Base-by-base conservation (phyloP, 1,140 invertebrate genomes). In the Drosophila hydei region DNA sequence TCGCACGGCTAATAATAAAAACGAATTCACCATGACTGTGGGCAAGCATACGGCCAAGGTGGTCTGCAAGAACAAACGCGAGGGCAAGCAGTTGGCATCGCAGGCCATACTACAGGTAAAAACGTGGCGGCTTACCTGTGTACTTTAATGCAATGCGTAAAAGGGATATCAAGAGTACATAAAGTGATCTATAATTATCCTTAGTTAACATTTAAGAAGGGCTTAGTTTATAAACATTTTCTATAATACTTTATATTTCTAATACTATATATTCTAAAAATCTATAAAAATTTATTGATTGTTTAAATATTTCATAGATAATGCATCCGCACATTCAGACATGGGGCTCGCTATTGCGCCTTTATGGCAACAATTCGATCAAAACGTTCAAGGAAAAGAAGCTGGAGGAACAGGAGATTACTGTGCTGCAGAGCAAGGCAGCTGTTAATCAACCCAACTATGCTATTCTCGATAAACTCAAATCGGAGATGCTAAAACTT, bases 61-160 rank as follows among this genome's bases (percentile, higher is more conserved):
- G 16, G 93, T 95, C 7, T 99, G 98, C 91, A 97, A 97, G 87
- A 99, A 99, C 92, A 99, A 99, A 92, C 95, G 97, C 80, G 98
- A 98, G 83, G 98, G 98, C n/a, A 99, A 99, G 92, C 98, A 99
- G 90, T 93, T 96, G 77, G 98, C 98, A 9, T 97, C 98, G 12
- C 98, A 99, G 92, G 95, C 96, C n/a, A 98, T 99, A 75, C 91
- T 99, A 27, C 96, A 98, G 92, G 94, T 94, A 76, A n/a, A n/a
- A n/a, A n/a, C n/a, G n/a, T n/a, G n/a, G n/a, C n/a, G n/a, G n/a
- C n/a, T n/a, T n/a, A n/a, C n/a, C n/a, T n/a, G n/a, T n/a, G n/a
- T n/a, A n/a, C n/a, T n/a, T n/a, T n/a, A n/a, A n/a, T n/a, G n/a
- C n/a, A n/a, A n/a, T n/a, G n/a, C n/a, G n/a, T n/a, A n/a, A n/a